Evolutionary conservation across 2,797 vertebrate species (phyloP), one percentile per base, ranked within the genome.

Genomic region (Enteromius radiatus): DNA sequence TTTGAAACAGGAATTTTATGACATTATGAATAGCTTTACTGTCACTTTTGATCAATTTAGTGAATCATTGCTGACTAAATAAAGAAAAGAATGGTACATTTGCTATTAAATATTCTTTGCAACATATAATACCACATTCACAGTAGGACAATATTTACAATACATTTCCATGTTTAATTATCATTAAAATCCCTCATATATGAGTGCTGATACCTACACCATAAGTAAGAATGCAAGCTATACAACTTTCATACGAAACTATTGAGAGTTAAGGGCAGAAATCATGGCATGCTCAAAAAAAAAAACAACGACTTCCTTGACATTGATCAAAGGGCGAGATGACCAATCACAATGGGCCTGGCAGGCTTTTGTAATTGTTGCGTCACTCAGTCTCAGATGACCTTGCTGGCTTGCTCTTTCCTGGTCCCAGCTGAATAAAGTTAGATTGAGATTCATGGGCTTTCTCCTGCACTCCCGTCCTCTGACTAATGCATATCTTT

Each of bases 391-490:
- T 52, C 56, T 80, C 78, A 49, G 49, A 70, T n/a, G 78, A 77
- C 85, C 81, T 86, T 86, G 81, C 77, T 59, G 49, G 84, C 80
- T 69, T 79, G 71, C 71, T 84, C 84, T 80, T 84, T 71, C 65
- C 67, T 21, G 67, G 41, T 83, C 84, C 87, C 87, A 56, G 80
- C 43, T 74, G 77, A 88, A 84, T 71, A 74, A 74, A 78, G 80
- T 78, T 74, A 80, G 84, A 88, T 80, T 83, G 82, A 84, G 84
- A 86, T 83, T 80, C 80, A 70, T 84, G 80, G 74, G 52, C 77
- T 80, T 76, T 73, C 69, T 81, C 77, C 79, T 65, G 64, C 80
- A 65, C 80, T 54, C 79, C 68, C 78, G 54, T 36, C 68, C 82
- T 79, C 59, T 71, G 75, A 87, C 82, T 84, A 84, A 86, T 83